These are phyloP conservation scores for Tillus elongatus DNA, from an alignment of 2,888 invertebrate genomes.

Conservation along the genomic window DNA sequence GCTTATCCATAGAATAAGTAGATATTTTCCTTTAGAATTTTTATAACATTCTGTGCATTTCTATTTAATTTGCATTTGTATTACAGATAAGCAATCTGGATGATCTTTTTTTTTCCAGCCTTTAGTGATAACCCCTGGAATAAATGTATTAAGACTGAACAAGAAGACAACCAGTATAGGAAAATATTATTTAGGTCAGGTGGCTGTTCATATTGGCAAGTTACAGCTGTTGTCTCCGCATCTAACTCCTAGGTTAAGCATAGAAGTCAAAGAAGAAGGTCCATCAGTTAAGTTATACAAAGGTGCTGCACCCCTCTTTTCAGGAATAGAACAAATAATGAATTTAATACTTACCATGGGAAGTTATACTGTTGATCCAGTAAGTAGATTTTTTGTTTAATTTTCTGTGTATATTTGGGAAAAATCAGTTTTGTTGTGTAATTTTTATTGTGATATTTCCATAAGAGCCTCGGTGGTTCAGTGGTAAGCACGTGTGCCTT, in stretches of 20 bases:
- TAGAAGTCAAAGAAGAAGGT: constrained; percentile 41
- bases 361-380: constrained; percentile 62
- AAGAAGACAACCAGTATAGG: constrained; percentile 57
- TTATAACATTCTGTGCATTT: no score
- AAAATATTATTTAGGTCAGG: constrained; percentile 61
- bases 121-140: constrained; percentile 48
- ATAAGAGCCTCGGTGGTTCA: no score
- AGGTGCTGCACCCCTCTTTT: constrained; percentile 61
- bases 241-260: constrained; percentile 46
- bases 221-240: constrained; percentile 64
- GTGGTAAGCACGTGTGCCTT: no score
- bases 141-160: constrained; percentile 54
- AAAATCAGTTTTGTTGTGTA: no score
- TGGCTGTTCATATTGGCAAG: constrained; percentile 56
- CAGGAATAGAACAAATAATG: constrained; percentile 72
- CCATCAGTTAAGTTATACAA: constrained; percentile 44
- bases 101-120: constrained; percentile 34
- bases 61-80: no score
- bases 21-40: no score
- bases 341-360: constrained; percentile 68
- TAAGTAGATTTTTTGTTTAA: no score
- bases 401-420: no score
- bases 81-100: no score
- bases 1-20: no score
- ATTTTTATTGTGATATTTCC: no score